Base-by-base conservation (phyloP, 2,113 vertebrate genomes). In the Parotia lawesii region DNA sequence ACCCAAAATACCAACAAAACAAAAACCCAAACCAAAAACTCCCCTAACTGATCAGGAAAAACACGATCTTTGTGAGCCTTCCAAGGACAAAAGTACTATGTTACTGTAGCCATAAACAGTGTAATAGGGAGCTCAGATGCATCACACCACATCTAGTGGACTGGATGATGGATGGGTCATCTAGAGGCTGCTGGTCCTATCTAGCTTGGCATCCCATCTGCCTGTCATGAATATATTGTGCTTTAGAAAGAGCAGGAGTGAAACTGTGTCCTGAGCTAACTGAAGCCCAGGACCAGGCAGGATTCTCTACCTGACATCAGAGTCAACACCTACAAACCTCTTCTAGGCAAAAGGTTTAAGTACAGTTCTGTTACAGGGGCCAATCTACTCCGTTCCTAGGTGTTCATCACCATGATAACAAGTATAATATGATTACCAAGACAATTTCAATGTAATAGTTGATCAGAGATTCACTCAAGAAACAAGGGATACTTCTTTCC, bases 401-500 rank as follows among this genome's bases (percentile, higher is more conserved):
- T 69, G 37, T 40, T 84, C 65, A 60, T 13, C 61, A 33, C 44
- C 28, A 64, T 0, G 1, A 60, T 53, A 67, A 84, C 44, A 62
- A 95, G n/a, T 17, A 22, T 56, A 84, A 64, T 38, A n/a, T 37
- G 48, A 86, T 81, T 69, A 84, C 44, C 40, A 19, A 65, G 86
- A 70, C 33, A 57, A 75, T 48, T 89, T n/a, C 53, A 23, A 6
- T 22, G 20, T 29, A 78, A 64, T 1, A 83, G 83, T 33, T 76
- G 72, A 78, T 58, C 56, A 76, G 44, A 91, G 37, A 95, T 67
- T 70, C 73, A 66, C 80, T 70, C 74, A 50, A 93, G 85, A 96
- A 96, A 94, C 74, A 91, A 83, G 92, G 35, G 48, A 85, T 74
- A 54, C 60, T 85, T 58, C 67, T 82, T 84, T 75, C 67, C 78